Base-by-base conservation (phyloP, 2,797 vertebrate genomes). In the Lepilemur septentrionalis region DNA sequence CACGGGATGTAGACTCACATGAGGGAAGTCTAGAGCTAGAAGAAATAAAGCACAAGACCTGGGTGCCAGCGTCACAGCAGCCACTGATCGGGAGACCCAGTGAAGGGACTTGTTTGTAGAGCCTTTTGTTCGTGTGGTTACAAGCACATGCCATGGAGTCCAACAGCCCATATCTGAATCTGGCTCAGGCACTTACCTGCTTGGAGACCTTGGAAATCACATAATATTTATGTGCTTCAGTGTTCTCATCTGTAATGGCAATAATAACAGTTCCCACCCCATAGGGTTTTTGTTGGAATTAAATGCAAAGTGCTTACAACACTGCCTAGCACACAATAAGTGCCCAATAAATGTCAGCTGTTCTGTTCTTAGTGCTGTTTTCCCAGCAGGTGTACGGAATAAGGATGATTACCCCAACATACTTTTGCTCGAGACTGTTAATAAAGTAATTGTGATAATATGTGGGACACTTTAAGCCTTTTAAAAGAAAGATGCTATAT, bases 341-440 rank as follows among this genome's bases (percentile, higher is more conserved):
- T 65, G 28, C 86, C 82, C 85, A 91, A 13, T 93, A 82, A 91
- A 72, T 83, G 89, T 93, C 83, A 59, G 72, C 88, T 59, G 50
- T 93, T 91, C 69, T 82, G 55, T 96, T 70, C 90, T 89, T 96
- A 91, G 79, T 6, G 12, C 93, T 18, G 63, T 97, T 96, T 95
- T 72, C 95, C 80, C 96, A 95, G 89, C 95, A 97, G 87, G 90
- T 96, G 7, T 69, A 75, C 50, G 41, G 46, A 96, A 61, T 84
- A 89, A 78, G 85, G 78, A 82, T 82, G 43, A 94, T 67, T 89
- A 69, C 43, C 50, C 35, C 73, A 88, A 70, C 48, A 69, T 23
- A 32, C 38, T 63, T 91, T 69, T 89, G 13, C 55, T 67, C 65
- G 83, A 86, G 95, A 91, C 80, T 93, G 46, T 95, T 95, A 94